A percentile compares a stretch with the other conserved stretches of the same genome.
These are phyloP conservation scores for Limnephilus auricula DNA, from an alignment of 2,888 invertebrate genomes.

Conservation along the genomic window DNA sequence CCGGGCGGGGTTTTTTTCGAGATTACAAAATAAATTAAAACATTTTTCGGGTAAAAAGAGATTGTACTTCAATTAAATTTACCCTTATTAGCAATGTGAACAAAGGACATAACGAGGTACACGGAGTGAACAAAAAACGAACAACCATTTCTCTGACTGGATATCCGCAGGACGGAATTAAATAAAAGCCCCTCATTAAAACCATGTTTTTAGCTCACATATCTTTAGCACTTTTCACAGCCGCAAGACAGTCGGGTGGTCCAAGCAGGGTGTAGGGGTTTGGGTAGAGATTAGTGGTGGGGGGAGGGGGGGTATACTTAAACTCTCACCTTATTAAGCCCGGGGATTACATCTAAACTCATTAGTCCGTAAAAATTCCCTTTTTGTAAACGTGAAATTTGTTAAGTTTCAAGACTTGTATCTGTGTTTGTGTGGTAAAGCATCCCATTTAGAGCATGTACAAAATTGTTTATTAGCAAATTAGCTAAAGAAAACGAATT, in stretches of 20 bases:
- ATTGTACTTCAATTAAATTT: constrained; percentile 38
- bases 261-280: neutral
- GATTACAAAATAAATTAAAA: constrained; percentile 36
- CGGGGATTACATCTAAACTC: constrained; percentile 50
- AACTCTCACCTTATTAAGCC: constrained; percentile 52
- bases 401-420: constrained; percentile 19
- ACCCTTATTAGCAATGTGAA: constrained; percentile 37
- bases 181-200: constrained; percentile 43
- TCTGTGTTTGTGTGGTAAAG: neutral
- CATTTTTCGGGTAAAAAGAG: constrained; percentile 38
- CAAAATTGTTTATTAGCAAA: neutral
- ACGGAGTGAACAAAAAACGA: constrained; percentile 24
- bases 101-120: constrained; percentile 44
- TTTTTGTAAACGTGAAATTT: constrained; percentile 5
- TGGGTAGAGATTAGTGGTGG: neutral
- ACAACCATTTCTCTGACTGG: constrained; percentile 18
- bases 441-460: neutral
- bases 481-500: no score
- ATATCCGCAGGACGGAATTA: constrained; percentile 37
- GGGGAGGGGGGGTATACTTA: neutral
- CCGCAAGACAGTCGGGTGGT: constrained; percentile 29
- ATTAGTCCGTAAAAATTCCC: constrained; percentile 32
- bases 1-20: constrained; percentile 10
- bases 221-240: constrained; percentile 44
- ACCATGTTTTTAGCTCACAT: constrained; percentile 47